Percentiles rank a stretch among this genome's conserved stretches.
phyloP scores from a whole-genome alignment of 2,113 vertebrate genomes.

The Dascyllus trimaculatus region DNA sequence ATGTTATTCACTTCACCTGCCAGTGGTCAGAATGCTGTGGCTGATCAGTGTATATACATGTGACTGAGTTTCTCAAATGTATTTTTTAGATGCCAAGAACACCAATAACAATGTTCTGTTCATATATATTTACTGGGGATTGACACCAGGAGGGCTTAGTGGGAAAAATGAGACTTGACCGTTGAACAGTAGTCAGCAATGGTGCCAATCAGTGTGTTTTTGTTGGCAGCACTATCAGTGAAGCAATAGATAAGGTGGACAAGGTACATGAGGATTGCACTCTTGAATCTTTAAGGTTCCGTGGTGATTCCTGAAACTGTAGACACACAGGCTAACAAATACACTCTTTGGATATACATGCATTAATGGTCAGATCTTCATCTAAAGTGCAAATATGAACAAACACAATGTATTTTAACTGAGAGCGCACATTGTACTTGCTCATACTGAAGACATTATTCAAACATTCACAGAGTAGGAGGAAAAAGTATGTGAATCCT shows the following conservation, averaged over 20 bases:
- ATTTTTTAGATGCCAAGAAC: neutral
- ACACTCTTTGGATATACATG: too few species aligned
- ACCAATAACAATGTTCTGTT: neutral
- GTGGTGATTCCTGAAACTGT: neutral
- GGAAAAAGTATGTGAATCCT: too few species aligned
- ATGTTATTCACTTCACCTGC: too few species aligned
- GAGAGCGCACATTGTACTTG: too few species aligned
- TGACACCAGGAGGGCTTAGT: neutral
- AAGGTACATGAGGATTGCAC: slow-evolving; percentile 28
- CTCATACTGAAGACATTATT: too few species aligned
- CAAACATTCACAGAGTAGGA: too few species aligned
- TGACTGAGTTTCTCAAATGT: neutral
- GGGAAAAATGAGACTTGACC: slow-evolving; percentile 1
- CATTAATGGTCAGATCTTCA: too few species aligned
- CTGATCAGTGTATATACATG: too few species aligned
- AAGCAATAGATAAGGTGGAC: slow-evolving; percentile 35
- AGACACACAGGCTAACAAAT: neutral
- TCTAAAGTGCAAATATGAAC: too few species aligned
- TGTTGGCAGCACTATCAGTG: slow-evolving; percentile 11
- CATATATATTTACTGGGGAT: neutral
- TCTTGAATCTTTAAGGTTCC: neutral
- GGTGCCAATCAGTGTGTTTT: slow-evolving; percentile 18
- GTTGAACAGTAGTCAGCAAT: neutral
- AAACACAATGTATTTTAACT: too few species aligned
- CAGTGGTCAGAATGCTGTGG: too few species aligned